Conservation (phyloP, 2,888 invertebrate species). For the Mimumesa dahlbomi region DNA sequence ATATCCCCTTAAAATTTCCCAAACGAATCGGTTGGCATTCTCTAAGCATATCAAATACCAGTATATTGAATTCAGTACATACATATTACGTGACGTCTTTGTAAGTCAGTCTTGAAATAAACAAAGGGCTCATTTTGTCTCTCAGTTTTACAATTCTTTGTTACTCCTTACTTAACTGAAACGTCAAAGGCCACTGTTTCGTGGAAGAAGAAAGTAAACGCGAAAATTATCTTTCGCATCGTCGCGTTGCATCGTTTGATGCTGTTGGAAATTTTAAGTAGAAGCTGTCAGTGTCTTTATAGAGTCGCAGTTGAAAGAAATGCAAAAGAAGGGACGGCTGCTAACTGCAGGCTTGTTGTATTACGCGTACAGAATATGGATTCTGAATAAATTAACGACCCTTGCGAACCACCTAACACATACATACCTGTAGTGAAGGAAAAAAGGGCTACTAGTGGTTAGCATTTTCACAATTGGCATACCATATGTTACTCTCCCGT, state of each 20-base stretch:
- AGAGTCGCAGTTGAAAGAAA: conserved; percentile 21
- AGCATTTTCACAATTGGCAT: no score
- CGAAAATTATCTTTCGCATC: conserved; percentile 24
- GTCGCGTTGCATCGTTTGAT: conserved; percentile 8
- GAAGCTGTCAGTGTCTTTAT: not conserved
- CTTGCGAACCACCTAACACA: not conserved
- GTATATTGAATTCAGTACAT: no score
- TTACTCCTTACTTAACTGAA: conserved; percentile 4
- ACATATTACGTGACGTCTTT: no score
- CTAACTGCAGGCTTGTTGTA: not conserved
- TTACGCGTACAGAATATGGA: not conserved
- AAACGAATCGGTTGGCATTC: no score
- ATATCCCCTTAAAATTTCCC: no score
- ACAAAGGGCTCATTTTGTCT: no score
- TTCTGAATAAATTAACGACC: conserved; percentile 28
- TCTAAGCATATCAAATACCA: no score
- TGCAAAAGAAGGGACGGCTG: conserved; percentile 17
- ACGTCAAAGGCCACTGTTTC: conserved; percentile 2
- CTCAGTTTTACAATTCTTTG: conserved; percentile 10
- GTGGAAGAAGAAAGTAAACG: not conserved
- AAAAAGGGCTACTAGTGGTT: no score
- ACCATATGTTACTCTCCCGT: not conserved
- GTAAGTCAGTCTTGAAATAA: no score
- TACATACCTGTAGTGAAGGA: no score
- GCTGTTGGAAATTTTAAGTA: conserved; percentile 31